These are phyloP conservation scores for Papilio aristodemus DNA, from an alignment of 1,140 invertebrate species.

Conservation along the genomic window DNA sequence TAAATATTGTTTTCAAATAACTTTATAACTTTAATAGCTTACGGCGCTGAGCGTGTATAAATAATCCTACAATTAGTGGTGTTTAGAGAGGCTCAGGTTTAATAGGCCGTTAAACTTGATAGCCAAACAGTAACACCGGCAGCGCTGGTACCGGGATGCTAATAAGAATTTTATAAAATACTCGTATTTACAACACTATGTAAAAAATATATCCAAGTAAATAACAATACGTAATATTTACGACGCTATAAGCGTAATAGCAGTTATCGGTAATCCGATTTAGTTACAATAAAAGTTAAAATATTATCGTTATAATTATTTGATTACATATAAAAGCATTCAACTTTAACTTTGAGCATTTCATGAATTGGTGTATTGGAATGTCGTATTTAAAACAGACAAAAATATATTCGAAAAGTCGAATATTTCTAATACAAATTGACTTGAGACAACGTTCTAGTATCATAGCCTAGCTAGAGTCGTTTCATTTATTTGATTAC, in stretches of 20 bases:
- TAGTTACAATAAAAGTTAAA: no score
- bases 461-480: constrained; percentile 10
- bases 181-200: no score
- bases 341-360: no score
- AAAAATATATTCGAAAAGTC: neutral
- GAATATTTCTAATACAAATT: neutral
- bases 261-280: no score
- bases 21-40: constrained; percentile 20
- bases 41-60: constrained; percentile 22
- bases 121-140: constrained; percentile 18
- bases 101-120: constrained; percentile 32
- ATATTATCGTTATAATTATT: no score
- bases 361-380: no score
- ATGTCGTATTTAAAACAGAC: neutral
- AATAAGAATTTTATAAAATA: no score
- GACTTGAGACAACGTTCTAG: neutral
- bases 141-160: neutral
- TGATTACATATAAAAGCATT: no score
- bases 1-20: constrained; percentile 20
- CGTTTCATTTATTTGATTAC: constrained; percentile 13
- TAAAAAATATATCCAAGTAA: no score
- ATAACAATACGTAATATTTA: no score
- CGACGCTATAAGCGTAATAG: no score
- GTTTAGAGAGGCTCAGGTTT: constrained; percentile 33
- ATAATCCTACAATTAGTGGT: constrained; percentile 26